phyloP scores from a whole-genome alignment of 2,797 vertebrate genomes.

The Telmatherina bonti region DNA sequence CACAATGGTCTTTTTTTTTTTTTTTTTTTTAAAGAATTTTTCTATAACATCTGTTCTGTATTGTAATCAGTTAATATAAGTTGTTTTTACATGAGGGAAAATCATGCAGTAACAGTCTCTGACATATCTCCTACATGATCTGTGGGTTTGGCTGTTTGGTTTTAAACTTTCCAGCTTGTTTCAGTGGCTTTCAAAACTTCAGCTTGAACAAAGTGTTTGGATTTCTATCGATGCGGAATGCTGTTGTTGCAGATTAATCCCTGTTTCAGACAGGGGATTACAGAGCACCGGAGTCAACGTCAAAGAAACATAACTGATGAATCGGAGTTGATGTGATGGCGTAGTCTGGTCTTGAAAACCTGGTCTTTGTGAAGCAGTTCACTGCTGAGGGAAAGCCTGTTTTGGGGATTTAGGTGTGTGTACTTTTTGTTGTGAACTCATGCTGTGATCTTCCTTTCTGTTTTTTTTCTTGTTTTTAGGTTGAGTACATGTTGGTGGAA shows the following conservation, averaged over 20 bases:
- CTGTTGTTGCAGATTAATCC: slow-evolving; percentile 84
- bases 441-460: background rate
- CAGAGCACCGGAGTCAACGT: slow-evolving; percentile 64
- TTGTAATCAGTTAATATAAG: too few relatives aligned
- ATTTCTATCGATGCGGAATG: slow-evolving; percentile 78
- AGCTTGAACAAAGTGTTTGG: slow-evolving; percentile 64
- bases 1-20: background rate
- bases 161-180: background rate
- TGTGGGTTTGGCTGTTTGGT: background rate
- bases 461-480: slow-evolving; percentile 76
- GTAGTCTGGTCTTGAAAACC: slow-evolving; percentile 23
- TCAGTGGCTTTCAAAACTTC: slow-evolving; percentile 42
- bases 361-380: slow-evolving; percentile 1
- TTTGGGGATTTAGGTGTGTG: background rate
- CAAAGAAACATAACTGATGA: slow-evolving; percentile 73
- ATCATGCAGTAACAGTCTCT: background rate
- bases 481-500: slow-evolving; percentile 97
- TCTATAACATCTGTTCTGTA: too few relatives aligned
- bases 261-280: slow-evolving; percentile 73
- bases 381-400: background rate
- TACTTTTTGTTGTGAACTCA: background rate
- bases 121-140: background rate
- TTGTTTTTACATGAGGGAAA: background rate
- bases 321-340: slow-evolving; percentile 71
- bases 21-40: too few relatives aligned